Conservation (phyloP, 2,888 invertebrate genomes). For the Belgica antarctica region DNA sequence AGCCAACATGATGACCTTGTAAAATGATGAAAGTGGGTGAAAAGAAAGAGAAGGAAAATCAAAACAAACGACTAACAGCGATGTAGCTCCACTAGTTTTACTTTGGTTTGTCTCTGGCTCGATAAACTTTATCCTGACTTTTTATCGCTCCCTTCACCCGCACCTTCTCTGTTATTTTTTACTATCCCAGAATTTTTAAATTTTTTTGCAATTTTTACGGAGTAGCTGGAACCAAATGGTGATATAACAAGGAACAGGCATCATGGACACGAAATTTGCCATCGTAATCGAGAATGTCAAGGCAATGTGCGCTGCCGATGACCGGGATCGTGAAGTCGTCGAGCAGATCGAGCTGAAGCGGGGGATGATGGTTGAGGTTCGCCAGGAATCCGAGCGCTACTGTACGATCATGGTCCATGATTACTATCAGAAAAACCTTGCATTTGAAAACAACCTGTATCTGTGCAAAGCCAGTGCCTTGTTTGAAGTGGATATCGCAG, state of each 20-base stretch:
- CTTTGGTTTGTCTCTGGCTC: too few relatives aligned
- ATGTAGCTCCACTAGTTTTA: too few relatives aligned
- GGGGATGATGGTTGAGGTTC: slow-evolving; percentile 15
- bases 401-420: slow-evolving; percentile 16
- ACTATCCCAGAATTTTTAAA: not conserved
- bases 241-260: not conserved
- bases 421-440: slow-evolving; percentile 10
- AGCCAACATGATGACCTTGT: too few relatives aligned
- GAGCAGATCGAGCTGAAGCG: not conserved
- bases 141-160: too few relatives aligned
- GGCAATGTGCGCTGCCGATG: not conserved
- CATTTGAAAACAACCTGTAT: slow-evolving; percentile 48
- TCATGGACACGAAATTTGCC: slow-evolving; percentile 2
- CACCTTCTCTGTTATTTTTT: too few relatives aligned
- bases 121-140: too few relatives aligned
- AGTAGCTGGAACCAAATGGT: not conserved
- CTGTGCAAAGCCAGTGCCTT: slow-evolving; percentile 49
- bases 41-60: too few relatives aligned
- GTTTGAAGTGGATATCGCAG: slow-evolving; percentile 48
- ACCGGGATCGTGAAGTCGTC: not conserved
- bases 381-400: not conserved
- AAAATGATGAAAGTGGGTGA: too few relatives aligned
- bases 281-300: slow-evolving; percentile 26
- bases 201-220: not conserved
- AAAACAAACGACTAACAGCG: too few relatives aligned